Evolutionary conservation across 2,113 vertebrate species (phyloP), one percentile per base, ranked within the genome.

Genomic region (Oryzias woworae): DNA sequence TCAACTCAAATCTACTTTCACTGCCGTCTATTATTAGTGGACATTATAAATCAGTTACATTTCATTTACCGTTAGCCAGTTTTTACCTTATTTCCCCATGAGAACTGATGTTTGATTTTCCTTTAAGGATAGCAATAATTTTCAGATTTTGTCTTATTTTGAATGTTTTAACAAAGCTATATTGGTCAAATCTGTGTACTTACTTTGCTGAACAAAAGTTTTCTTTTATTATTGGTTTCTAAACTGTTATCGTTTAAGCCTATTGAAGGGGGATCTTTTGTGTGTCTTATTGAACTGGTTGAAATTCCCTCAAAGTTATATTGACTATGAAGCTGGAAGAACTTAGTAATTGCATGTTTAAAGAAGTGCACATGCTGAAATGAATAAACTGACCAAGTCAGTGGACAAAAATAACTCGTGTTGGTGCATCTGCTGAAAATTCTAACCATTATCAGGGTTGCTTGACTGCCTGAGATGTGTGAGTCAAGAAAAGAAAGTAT

Each of bases 21-120:
- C 62, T 76, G 71, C 49, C 65, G 68, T 75, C 50, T 87, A 71
- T 85, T 78, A 62, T 73, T 69, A 71, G 69, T 82, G 75, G 78
- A 78, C 69, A 42, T 46, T 52, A 51, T 16, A 45, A 17, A 58
- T 50, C 42, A 75, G 69, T 83, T 20, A 20, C 20, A 20, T 20
- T 20, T 20, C 20, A 20, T 20, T 20, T 20, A 20, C 20, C 20
- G 20, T 20, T 67, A 81, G 83, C 83, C 74, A 82, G 80, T 82
- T 82, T 72, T 75, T 52, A 58, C 68, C 26, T 44, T 53, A 44
- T 77, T 69, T 81, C 43, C 53, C 53, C 53, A 67, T 60, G 51
- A 61, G 66, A 54, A 49, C 58, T 59, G 50, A 8, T 64, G 79
- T 69, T 74, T 63, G 42, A 44, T 66, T 68, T 64, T 66, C 42